Base-by-base conservation (phyloP, 30 jellyfish, hydroid and myxozoan genomes). In the Hydractinia echinata region DNA sequence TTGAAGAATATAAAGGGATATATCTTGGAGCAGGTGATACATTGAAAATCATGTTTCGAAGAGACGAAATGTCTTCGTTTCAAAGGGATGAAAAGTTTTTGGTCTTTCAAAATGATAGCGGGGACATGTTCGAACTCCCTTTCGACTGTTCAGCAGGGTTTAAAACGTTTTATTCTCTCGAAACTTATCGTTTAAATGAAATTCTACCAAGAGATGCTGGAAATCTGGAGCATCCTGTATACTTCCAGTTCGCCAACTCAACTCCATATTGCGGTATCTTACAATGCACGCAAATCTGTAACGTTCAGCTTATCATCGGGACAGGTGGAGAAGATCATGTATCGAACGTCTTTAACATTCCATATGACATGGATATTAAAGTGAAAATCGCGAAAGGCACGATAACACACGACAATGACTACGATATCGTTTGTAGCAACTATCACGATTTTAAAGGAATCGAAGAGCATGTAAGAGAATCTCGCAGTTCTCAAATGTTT, bases 301-400 rank as follows among this genome's bases (percentile, higher is more conserved):
- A 76, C 5, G 92, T 76, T 77, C 81, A 88, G 11, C 49, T 88
- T 4, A 70, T 88, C 15, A 69, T 88, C 16, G 96, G 93, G 6
- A 82, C 96, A 6, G 77, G 96, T 58, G 96, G 92, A 18, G 84
- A 76, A 55, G 18, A 60, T 18, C 61, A 73, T 76, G 84, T 53
- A 4, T 67, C 92, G n/a, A 86, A 82, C n/a, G 76, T 82, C 56
- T 64, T 64, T 64, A 74, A 89, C 19, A 77, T 88, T 9, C 96
- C 96, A 30, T 77, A 50, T n/a, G 61, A 87, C 53, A 70, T 88
- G 21, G 89, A 82, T 67, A 84, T 88, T 15, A 82, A 92, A 53
- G 86, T 88, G 15, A 88, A 73, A 69, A 83, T 79, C 15, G 96
- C 96, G 11, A 6, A 11, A 14, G 96, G 94, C 15, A 72, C 89